These are phyloP conservation scores for Tenthredo mesomela DNA, from an alignment of 2,888 invertebrate genomes.

Conservation along the genomic window DNA sequence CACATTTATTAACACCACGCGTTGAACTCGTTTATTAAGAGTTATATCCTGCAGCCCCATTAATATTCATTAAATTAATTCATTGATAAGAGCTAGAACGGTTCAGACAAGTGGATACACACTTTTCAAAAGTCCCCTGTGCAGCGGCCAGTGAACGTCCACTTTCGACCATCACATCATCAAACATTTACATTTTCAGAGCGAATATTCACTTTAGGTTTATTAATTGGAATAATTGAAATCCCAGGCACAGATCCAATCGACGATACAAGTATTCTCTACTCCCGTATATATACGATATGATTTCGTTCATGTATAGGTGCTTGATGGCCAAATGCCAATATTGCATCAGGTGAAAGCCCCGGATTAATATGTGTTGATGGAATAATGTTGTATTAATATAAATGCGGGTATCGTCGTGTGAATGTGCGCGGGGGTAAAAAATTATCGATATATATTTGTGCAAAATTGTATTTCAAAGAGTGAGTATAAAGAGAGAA, in stretches of 20 bases:
- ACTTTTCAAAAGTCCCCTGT: background rate
- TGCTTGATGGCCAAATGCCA: slow-evolving; percentile 20
- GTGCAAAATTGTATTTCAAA: background rate
- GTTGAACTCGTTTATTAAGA: slow-evolving; percentile 58
- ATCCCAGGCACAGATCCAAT: background rate
- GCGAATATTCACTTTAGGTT: background rate
- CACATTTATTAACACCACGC: slow-evolving; percentile 63
- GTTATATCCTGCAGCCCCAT: slow-evolving; percentile 60
- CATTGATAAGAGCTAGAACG: slow-evolving; percentile 57
- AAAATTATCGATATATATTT: background rate
- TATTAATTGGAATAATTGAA: slow-evolving; percentile 4
- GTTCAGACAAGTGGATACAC: background rate
- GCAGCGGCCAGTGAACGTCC: background rate
- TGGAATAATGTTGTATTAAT: slow-evolving; percentile 7
- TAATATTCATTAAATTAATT: slow-evolving; percentile 69
- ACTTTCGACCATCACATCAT: background rate
- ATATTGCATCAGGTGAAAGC: slow-evolving; percentile 1
- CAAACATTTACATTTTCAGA: background rate
- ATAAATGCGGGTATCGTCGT: background rate
- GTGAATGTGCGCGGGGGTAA: background rate
- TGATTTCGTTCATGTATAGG: background rate
- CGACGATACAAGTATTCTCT: background rate
- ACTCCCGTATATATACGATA: background rate
- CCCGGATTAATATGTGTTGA: background rate
- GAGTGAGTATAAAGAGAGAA: background rate